Evolutionary conservation across 1,140 invertebrate species (phyloP).

Genomic region (Sycophaga agraensis): DNA sequence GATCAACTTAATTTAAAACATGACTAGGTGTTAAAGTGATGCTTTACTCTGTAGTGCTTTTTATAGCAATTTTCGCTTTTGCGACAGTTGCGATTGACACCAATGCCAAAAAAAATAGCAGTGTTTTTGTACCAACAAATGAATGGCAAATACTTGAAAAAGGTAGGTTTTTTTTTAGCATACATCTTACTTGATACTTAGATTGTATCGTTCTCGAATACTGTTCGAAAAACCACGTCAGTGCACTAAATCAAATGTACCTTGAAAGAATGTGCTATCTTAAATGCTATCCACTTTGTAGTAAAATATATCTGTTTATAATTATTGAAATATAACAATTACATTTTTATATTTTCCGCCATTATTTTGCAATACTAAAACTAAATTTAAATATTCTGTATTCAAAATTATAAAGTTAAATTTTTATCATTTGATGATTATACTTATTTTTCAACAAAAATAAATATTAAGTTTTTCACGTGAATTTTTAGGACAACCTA

Average conservation of each 20-base stretch:
- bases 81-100: conserved; percentile 12
- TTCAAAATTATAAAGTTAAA: no score
- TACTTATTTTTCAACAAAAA: no score
- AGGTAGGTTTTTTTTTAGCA: conserved; percentile 51
- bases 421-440: no score
- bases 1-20: no score
- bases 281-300: neutral
- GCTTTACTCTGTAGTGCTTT: no score
- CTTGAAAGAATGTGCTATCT: neutral
- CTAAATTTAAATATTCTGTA: no score
- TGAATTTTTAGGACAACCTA: conserved; percentile 65
- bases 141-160: conserved; percentile 65
- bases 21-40: no score
- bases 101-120: conserved; percentile 41
- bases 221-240: neutral
- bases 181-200: conserved; percentile 32
- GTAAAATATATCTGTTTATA: no score
- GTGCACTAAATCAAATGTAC: neutral
- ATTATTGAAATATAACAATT: no score
- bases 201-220: neutral
- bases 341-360: no score
- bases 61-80: no score
- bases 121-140: conserved; percentile 59
- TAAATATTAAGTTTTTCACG: conserved; percentile 34
- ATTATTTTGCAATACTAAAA: no score